Conservation (phyloP, 2,797 vertebrate species). For the Chaunax sp. region DNA sequence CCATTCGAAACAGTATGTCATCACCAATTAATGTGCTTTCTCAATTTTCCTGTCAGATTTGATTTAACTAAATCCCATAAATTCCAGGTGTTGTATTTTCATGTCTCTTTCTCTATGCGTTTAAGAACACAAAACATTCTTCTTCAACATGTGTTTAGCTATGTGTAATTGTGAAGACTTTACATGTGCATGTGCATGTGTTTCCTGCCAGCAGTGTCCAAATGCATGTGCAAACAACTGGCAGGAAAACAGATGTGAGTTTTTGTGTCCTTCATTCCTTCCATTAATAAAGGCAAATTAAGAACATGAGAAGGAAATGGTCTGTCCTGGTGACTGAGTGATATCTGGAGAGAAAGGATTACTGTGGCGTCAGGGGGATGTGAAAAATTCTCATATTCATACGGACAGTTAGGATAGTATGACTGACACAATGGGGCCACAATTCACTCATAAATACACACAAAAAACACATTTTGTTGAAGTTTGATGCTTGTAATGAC, state of each 20-base stretch:
- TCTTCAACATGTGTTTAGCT: constrained; percentile 18
- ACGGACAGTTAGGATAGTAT: constrained; percentile 49
- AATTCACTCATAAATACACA: constrained; percentile 50
- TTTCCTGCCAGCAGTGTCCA: constrained; percentile 4
- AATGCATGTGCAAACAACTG: constrained; percentile 16
- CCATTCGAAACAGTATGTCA: constrained; percentile 34
- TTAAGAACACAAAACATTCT: constrained; percentile 36
- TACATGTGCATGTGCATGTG: neutral
- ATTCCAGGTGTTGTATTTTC: constrained; percentile 28
- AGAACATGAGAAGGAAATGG: constrained; percentile 56
- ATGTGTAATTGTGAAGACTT: constrained; percentile 17
- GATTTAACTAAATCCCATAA: too few relatives aligned
- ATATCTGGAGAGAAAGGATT: constrained; percentile 68
- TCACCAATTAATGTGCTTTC: constrained; percentile 26
- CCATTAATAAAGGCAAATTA: constrained; percentile 56
- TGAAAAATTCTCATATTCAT: constrained; percentile 53
- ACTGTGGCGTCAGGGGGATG: constrained; percentile 54
- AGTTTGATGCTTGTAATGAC: constrained; percentile 48
- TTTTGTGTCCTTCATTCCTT: constrained; percentile 40
- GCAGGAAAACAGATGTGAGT: constrained; percentile 39
- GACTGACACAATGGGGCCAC: constrained; percentile 61
- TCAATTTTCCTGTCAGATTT: constrained; percentile 33
- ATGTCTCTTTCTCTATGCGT: constrained; percentile 32
- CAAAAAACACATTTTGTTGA: constrained; percentile 37
- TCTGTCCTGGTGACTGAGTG: constrained; percentile 55